Evolutionary conservation across 2,888 invertebrate species (phyloP).

Genomic region (Ditylenchus weischeri): DNA sequence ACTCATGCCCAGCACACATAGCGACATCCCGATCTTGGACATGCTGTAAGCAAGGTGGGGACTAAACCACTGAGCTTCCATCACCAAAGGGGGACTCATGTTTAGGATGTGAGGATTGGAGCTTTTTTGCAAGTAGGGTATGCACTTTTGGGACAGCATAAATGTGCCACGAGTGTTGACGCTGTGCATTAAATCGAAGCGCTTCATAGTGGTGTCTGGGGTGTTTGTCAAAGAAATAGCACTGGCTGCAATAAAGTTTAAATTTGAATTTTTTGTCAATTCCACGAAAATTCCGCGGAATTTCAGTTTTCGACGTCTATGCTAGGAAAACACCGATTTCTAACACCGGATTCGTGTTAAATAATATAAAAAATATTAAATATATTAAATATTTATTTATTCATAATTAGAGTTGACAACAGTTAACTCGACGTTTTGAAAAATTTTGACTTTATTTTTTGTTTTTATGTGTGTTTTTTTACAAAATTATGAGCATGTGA

Average conservation of each 20-base stretch:
- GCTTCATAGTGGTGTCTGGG: constrained; percentile 82
- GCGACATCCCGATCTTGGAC: constrained; percentile 86
- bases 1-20: constrained; percentile 85
- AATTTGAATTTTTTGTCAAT: too few species aligned
- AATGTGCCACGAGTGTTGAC: constrained; percentile 92
- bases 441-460: too few species aligned
- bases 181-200: constrained; percentile 90
- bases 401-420: too few species aligned
- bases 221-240: constrained; percentile 73
- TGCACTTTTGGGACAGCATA: constrained; percentile 83
- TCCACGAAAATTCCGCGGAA: too few species aligned
- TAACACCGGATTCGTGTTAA: too few species aligned
- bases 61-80: constrained; percentile 80
- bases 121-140: constrained; percentile 78
- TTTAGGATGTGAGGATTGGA: constrained; percentile 89
- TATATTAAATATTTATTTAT: too few species aligned
- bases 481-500: too few species aligned
- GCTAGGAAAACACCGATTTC: neutral
- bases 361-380: too few species aligned
- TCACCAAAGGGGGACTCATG: constrained; percentile 87
- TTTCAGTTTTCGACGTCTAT: too few species aligned
- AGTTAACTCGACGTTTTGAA: too few species aligned
- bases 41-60: constrained; percentile 78
- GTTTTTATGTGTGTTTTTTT: too few species aligned
- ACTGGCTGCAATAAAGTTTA: constrained; percentile 67